Evolutionary conservation across 2,888 invertebrate genomes (phyloP).

Genomic region (Sminthurinus aureus): DNA sequence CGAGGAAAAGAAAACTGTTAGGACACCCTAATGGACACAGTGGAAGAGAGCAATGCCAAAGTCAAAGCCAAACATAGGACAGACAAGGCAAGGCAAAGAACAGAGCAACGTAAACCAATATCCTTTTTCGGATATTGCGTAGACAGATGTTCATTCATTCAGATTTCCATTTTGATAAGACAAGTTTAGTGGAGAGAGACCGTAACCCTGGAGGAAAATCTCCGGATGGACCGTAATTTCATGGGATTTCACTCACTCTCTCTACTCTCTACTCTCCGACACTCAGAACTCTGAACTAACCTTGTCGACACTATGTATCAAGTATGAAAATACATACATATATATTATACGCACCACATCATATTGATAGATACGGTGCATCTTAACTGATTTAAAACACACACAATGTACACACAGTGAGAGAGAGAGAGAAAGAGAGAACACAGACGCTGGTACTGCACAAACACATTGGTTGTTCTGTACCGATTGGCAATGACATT

Average conservation of each 20-base stretch:
- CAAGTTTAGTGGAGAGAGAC: constrained; percentile 6
- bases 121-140: constrained; percentile 36
- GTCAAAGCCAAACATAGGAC: neutral
- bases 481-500: constrained; percentile 12
- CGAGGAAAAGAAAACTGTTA: constrained; percentile 13
- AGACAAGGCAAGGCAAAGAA: too few relatives aligned
- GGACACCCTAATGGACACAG: constrained; percentile 12
- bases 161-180: constrained; percentile 44
- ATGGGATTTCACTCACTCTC: constrained; percentile 9
- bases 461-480: neutral
- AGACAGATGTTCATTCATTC: constrained; percentile 39
- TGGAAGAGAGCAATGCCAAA: neutral
- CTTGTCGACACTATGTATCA: too few relatives aligned
- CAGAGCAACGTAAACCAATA: neutral
- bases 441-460: too few relatives aligned
- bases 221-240: constrained; percentile 26
- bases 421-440: neutral
- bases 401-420: neutral
- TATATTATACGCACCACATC: neutral
- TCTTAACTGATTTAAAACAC: neutral
- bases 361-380: constrained; percentile 8
- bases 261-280: neutral
- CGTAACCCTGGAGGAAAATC: constrained; percentile 16
- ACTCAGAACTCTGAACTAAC: neutral
- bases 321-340: neutral